Evolutionary conservation across 2,797 vertebrate species (phyloP), one percentile per base, ranked within the genome.

Genomic region (Phalanger gymnotis): DNA sequence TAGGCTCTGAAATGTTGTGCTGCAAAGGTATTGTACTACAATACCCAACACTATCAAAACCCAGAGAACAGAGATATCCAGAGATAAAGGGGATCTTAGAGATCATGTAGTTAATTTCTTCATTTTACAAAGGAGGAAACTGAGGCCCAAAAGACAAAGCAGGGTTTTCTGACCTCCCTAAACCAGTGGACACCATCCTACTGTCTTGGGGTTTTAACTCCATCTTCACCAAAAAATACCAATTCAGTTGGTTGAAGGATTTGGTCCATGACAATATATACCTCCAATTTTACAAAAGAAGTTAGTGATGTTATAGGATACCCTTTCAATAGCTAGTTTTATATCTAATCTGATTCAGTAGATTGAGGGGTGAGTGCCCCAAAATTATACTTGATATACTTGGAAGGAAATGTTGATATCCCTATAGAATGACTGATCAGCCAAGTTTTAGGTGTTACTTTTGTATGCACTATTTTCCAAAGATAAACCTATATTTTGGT

Each of bases 401-500:
- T 92, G 47, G 73, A 52, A 56, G 31, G 40, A 93, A 92, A 81
- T 90, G 73, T 30, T 51, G 40, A 91, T 90, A 92, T 93, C 55
- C 53, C 11, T 31, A 30, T 56, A 40, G 93, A 91, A 92, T 94
- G 25, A 95, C 73, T 53, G 87, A 51, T 53, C 90, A 22, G 53
- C 13, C 56, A 54, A 55, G 89, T 51, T 56, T 93, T 57, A 53
- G 51, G 53, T 14, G 25, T 87, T 92, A 96, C 91, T 51, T 40
- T 66, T 66, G 19, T 30, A 27, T 31, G 93, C 73, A 54, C 66
- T 92, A 11, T 93, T 93, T 95, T 61, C 55, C 58, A 92, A 55
- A 57, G 10, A 54, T 25, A 94, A 94, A 90, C 56, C 28, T 92
- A 91, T 54, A 52, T 55, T 93, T 90, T 90, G 94, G 66, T 52